These are phyloP conservation scores for Electrophaes corylata DNA, from an alignment of 2,888 invertebrate genomes.

Conservation along the genomic window DNA sequence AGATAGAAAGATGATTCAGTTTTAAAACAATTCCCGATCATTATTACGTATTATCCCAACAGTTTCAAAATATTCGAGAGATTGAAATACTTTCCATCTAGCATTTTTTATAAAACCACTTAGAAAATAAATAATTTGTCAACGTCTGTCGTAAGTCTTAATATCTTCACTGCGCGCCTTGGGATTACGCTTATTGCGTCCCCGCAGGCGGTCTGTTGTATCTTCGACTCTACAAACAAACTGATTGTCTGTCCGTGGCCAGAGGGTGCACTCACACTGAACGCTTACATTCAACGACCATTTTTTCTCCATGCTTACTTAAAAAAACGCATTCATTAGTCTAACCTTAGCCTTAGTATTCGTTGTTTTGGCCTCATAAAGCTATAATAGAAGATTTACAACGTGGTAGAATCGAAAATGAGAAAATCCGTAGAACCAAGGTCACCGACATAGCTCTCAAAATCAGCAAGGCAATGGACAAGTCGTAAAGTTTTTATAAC, in stretches of 20 bases:
- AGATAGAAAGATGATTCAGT: no score
- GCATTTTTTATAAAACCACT: slow-evolving; percentile 31
- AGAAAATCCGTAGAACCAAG: no score
- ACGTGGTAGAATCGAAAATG: no score
- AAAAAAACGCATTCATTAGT: no score
- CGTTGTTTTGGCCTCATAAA: no score
- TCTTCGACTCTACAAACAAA: slow-evolving; percentile 72
- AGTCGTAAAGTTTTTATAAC: no score
- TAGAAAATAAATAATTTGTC: slow-evolving; percentile 40
- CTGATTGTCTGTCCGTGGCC: slow-evolving; percentile 60
- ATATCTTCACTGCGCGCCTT: slow-evolving; percentile 51
- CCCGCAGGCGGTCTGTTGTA: slow-evolving; percentile 68
- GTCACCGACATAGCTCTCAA: no score
- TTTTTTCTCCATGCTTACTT: background rate
- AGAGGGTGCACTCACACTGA: background rate
- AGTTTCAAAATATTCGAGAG: background rate
- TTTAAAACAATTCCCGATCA: no score
- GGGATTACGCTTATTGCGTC: slow-evolving; percentile 79
- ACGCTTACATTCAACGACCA: background rate
- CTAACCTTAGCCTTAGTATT: no score
- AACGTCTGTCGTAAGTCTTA: slow-evolving; percentile 46
- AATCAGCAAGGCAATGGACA: no score
- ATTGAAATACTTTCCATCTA: background rate
- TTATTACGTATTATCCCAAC: no score
- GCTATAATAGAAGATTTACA: no score